phyloP scores from a whole-genome alignment of 2,113 vertebrate genomes.

The Oreochromis niloticus region DNA sequence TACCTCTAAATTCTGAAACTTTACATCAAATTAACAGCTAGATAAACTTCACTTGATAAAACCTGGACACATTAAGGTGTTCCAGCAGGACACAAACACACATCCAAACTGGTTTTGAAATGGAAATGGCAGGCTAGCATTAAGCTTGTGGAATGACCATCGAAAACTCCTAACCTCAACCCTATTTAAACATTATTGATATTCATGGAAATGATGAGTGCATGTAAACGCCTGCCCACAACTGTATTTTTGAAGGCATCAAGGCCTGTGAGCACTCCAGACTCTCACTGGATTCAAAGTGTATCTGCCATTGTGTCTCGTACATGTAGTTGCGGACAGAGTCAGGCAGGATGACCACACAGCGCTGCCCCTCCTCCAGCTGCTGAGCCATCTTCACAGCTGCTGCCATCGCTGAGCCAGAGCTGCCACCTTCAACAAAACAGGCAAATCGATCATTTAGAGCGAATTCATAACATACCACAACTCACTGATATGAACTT shows the following conservation, averaged over 20 bases:
- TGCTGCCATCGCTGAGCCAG: conserved; percentile 78
- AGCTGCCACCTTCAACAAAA: conserved; percentile 80
- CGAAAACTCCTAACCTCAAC: accelerated
- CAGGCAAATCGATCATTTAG: neutral
- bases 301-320: conserved; percentile 23
- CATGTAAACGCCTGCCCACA: neutral
- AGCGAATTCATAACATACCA: neutral
- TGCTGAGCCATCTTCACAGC: conserved; percentile 81
- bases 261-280: neutral
- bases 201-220: neutral
- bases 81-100: neutral
- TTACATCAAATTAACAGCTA: neutral
- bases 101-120: neutral
- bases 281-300: neutral
- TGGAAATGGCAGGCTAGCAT: neutral
- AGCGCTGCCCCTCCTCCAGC: conserved; percentile 85
- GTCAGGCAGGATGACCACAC: conserved; percentile 87
- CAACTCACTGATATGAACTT: conserved; percentile 23
- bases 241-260: neutral
- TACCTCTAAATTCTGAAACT: neutral
- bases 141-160: neutral
- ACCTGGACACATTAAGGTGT: neutral
- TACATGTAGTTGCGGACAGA: conserved; percentile 94
- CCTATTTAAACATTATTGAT: neutral
- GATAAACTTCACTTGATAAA: neutral